Base-by-base conservation (phyloP, 2,888 invertebrate genomes). In the Eilema depressum region DNA sequence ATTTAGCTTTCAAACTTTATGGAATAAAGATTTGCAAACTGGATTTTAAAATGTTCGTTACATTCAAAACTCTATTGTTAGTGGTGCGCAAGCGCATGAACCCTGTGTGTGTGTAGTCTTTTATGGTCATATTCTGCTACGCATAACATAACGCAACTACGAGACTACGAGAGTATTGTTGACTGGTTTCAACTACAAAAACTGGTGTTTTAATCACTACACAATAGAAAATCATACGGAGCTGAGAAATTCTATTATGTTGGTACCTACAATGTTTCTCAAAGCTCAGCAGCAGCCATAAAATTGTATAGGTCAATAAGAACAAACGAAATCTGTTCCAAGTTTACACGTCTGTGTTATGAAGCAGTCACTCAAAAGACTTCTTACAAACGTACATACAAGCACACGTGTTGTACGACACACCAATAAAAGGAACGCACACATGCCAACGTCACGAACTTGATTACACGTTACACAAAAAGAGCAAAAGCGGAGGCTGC, bases 401-500 rank as follows among this genome's bases (percentile, higher is more conserved):
- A 81, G 79, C 88, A 85, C 88, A 90, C 88, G 87, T 89, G 88
- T 86, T 79, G 71, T 78, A 80, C 66, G 62, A 72, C 81, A 83
- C 84, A 83, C 83, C 74, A 79, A 80, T 81, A 79, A 80, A 87
- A 83, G 73, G 75, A 80, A 87, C 88, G 74, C 89, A 90, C 88
- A 91, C 89, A 89, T 79, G 76, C 77, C 81, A 77, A 81, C 81
- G 70, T 75, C 80, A 86, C 83, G 83, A 86, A 87, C 88, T 89
- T 89, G 91, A 89, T 89, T 88, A 88, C 85, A 90, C 89, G 89
- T 91, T 91, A 91, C 90, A 93, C 91, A 94, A 95, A 94, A 94
- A 91, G 92, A 94, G 89, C 92, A 93, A 92, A 84, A 90, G 87
- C 88, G 92, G 92, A 93, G 93, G 93, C 94, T 93, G 93, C 93